phyloP scores from a whole-genome alignment of 2,888 invertebrate genomes.

The Leptinotarsa juncta region DNA sequence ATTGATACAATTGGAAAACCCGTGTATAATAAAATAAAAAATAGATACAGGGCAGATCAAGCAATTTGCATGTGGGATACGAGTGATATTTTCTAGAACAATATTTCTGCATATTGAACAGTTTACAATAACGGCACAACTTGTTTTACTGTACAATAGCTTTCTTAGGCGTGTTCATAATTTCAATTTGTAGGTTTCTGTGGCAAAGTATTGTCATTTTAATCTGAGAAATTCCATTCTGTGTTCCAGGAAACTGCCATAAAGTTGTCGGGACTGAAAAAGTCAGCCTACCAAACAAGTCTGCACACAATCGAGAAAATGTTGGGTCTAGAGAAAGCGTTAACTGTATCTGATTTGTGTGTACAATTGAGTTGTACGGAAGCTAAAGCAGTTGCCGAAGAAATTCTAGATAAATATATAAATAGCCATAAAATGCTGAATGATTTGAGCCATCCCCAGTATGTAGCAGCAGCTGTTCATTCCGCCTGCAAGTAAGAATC shows the following conservation, averaged over 20 bases:
- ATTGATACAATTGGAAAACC: no score
- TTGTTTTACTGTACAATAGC: no score
- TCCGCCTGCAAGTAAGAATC: constrained; percentile 71
- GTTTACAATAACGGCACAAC: no score
- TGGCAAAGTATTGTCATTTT: no score
- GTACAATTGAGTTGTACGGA: constrained; percentile 69
- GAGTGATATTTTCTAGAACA: no score
- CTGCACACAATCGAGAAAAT: constrained; percentile 72
- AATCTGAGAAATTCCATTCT: not conserved
- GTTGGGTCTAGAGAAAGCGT: constrained; percentile 69
- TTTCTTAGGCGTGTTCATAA: no score
- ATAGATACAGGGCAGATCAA: no score
- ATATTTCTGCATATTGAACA: no score
- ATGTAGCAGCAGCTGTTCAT: constrained; percentile 74
- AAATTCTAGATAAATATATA: constrained; percentile 69
- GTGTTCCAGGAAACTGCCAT: constrained; percentile 69
- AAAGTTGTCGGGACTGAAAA: constrained; percentile 71
- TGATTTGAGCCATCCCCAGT: constrained; percentile 73
- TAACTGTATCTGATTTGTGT: constrained; percentile 71
- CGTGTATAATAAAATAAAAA: no score
- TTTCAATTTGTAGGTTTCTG: no score
- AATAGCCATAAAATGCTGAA: constrained; percentile 67
- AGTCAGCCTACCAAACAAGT: constrained; percentile 69
- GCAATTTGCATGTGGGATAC: no score
- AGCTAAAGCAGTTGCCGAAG: constrained; percentile 67